Conservation (phyloP, 2,113 vertebrate species). For the Platysteira castanea region DNA sequence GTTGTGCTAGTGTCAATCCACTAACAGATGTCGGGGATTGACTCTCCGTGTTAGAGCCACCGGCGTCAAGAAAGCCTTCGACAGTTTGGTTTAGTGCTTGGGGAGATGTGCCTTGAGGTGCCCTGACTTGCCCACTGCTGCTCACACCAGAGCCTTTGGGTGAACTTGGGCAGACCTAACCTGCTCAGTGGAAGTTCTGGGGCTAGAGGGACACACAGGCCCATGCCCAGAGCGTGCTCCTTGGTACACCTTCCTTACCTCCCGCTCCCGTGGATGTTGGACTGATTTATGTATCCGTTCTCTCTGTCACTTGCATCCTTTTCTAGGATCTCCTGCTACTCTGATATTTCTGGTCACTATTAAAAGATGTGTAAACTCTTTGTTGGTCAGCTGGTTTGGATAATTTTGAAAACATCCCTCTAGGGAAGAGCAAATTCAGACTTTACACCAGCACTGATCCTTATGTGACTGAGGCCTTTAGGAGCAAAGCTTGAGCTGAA, state of each 20-base stretch:
- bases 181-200: neutral
- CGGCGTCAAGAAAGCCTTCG: neutral
- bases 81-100: neutral
- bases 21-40: neutral
- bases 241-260: neutral
- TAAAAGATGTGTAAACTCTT: neutral
- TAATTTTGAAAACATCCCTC: neutral
- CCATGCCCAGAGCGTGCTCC: neutral
- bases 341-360: neutral
- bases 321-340: neutral
- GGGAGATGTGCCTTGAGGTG: neutral
- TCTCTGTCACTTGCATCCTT: neutral
- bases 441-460: neutral
- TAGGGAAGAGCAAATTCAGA: neutral
- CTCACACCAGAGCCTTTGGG: neutral
- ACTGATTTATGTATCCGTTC: neutral
- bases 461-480: neutral
- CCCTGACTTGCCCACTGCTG: neutral
- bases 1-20: neutral
- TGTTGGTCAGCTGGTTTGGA: neutral
- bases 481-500: neutral
- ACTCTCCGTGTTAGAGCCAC: neutral
- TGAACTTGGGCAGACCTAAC: neutral
- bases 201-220: fast-evolving
- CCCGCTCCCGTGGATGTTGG: neutral